phyloP scores from a whole-genome alignment of 2,797 vertebrate species.

The Lutra lutra region DNA sequence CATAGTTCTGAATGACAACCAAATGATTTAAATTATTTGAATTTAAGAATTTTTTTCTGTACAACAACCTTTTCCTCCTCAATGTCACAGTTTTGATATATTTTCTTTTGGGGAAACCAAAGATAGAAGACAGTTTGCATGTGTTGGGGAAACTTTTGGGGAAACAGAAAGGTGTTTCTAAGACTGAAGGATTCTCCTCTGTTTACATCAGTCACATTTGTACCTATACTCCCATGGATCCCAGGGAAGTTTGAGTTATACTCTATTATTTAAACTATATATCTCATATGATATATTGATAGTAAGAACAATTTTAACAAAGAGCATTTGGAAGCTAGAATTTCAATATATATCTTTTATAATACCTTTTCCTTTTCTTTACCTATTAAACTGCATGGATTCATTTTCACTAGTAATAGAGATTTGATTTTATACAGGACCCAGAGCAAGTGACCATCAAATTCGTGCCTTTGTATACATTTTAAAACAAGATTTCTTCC shows the following conservation, averaged over 20 bases:
- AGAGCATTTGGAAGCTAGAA: neutral
- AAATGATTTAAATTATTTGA: neutral
- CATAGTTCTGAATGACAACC: neutral
- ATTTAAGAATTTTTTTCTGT: neutral
- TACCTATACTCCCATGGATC: neutral
- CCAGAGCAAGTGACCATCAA: neutral
- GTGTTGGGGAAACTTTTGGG: neutral
- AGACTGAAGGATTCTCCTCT: neutral
- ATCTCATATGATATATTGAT: neutral
- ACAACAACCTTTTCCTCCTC: neutral
- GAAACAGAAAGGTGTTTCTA: neutral
- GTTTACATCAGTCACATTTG: neutral
- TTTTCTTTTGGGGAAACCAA: neutral
- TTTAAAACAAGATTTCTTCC: neutral
- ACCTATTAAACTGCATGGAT: neutral
- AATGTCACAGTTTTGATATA: neutral
- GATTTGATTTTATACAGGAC: neutral
- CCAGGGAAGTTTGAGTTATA: neutral
- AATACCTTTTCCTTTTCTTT: neutral
- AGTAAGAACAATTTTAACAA: neutral
- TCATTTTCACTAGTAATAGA: neutral
- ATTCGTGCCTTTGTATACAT: neutral
- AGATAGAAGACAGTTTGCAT: neutral
- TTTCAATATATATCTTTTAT: neutral
- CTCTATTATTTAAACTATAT: neutral